Evolutionary conservation across 30 jellyfish, hydroid and myxozoan genomes (phyloP).

Genomic region (Cassiopea xamachana): DNA sequence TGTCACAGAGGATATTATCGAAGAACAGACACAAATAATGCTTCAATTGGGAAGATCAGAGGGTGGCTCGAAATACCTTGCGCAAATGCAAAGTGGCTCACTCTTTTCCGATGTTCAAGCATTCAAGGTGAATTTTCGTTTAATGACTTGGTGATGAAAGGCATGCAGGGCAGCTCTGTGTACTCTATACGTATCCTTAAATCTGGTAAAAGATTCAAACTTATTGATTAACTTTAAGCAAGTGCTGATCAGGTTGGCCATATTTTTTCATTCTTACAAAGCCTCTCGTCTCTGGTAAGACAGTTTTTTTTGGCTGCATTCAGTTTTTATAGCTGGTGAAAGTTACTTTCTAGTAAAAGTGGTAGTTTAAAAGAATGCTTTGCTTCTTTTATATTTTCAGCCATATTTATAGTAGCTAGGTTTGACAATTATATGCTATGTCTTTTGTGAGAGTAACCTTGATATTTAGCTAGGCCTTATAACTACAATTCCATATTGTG

Average conservation of each 20-base stretch:
- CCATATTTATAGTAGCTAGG: neutral
- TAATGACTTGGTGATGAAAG: neutral
- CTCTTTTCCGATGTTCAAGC: constrained; percentile 90
- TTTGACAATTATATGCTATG: neutral
- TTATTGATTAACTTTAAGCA: too few relatives aligned
- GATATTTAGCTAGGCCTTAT: too few relatives aligned
- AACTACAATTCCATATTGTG: too few relatives aligned
- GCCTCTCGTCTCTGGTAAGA: too few relatives aligned
- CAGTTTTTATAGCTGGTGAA: too few relatives aligned
- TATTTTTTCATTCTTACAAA: too few relatives aligned
- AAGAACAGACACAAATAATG: constrained; percentile 81
- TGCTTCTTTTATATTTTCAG: neutral
- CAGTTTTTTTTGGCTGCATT: too few relatives aligned
- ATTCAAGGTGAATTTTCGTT: constrained; percentile 72
- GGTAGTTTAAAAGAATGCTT: too few relatives aligned
- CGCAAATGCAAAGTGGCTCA: constrained; percentile 94
- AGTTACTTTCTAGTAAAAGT: too few relatives aligned
- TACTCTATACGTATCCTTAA: too few relatives aligned
- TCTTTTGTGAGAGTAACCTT: neutral
- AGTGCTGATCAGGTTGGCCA: too few relatives aligned
- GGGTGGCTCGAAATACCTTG: constrained; percentile 78
- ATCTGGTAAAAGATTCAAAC: too few relatives aligned
- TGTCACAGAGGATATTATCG: constrained; percentile 91
- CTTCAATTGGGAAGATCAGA: constrained; percentile 82
- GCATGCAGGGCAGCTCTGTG: neutral